Evolutionary conservation across 2,113 vertebrate genomes (phyloP), one percentile per base, ranked within the genome.

Genomic region (Hippocampus barbouri): DNA sequence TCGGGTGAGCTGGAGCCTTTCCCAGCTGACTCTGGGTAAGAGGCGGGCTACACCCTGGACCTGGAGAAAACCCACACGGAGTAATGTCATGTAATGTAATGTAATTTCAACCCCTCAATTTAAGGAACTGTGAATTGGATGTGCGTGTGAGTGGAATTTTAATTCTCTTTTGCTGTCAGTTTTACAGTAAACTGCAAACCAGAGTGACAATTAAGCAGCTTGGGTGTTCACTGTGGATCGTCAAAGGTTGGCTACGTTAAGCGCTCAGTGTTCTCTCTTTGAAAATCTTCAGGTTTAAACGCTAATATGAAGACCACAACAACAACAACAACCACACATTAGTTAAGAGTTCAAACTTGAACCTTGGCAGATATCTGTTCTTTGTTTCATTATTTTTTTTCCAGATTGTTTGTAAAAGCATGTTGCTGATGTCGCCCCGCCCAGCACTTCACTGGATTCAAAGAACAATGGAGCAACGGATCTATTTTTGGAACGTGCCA

Each of bases 401-500:
- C 8, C 64, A 25, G n/a, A 45, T 66, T 43, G 62, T 65, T 59
- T 27, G 23, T 27, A 27, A 66, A 47, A 8, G 23, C n/a, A 16
- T 25, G 15, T 23, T 47, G 65, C 67, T 21, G 43, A 40, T 72
- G 70, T 53, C 69, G 61, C n/a, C n/a, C 66, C 69, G 53, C 73
- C 56, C 71, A 74, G 66, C 45, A 27, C 66, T 43, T 72, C 23
- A 64, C 16, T 11, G 5, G 49, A 73, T 68, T 67, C 57, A 64
- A 45, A 77, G 21, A 74, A 78, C 65, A 71, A 70, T 74, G 77
- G 79, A 79, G 63, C 78, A 68, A 66, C 76, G 65, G 72, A 76
- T 85, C 75, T 86, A 77, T 78, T 78, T 86, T 72, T 66, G 72
- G 68, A 75, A 68, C 62, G 53, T 67, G 23, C 16, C 41, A 76